Evolutionary conservation across 2,888 invertebrate species (phyloP), one percentile per base, ranked within the genome.

Genomic region (Chrysotoxum bicinctum): DNA sequence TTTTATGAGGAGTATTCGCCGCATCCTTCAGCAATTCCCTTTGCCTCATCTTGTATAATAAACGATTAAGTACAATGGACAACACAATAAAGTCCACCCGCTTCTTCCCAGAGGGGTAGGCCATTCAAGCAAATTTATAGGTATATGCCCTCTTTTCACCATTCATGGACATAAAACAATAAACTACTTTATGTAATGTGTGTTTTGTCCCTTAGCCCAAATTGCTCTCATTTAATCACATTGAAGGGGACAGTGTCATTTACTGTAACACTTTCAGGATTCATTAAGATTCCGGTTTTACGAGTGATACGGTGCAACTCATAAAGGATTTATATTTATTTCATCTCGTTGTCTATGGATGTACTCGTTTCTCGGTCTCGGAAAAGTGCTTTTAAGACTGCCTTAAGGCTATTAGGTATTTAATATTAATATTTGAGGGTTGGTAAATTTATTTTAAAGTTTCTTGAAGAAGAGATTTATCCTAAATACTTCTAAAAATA

Each of bases 171-270:
- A 73, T 77, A 64, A 85, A 70, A 85, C 85, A 85, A 85, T 85
- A 76, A 76, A 81, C 85, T 73, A 76, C 76, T 80, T 85, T 85
- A 58, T 35, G 21, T 35, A 80, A 43, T 64, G 14, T 85, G 72
- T 52, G 62, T 68, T 80, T 76, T 76, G 76, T 85, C 62, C 76
- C 48, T 73, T 43, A 85, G 85, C 56, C 73, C 80, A 80, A 80
- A 85, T 80, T 85, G 80, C 85, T 85, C 73, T 85, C 80, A 80
- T 85, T 80, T 85, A 80, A 81, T 85, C 68, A 85, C 80, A 77
- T 80, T 80, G 77, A 80, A 85, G 76, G 66, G 80, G 72, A 80
- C 80, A 80, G 62, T 80, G 85, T 81, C 85, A 77, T 81, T 85
- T 85, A 80, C 56, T 85, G 73, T 68, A 80, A 85, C 80, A 81